A percentile compares a stretch with the other conserved stretches of the same genome.
Evolutionary conservation across 2,888 invertebrate genomes (phyloP).

Genomic region (Rhagonycha lutea): DNA sequence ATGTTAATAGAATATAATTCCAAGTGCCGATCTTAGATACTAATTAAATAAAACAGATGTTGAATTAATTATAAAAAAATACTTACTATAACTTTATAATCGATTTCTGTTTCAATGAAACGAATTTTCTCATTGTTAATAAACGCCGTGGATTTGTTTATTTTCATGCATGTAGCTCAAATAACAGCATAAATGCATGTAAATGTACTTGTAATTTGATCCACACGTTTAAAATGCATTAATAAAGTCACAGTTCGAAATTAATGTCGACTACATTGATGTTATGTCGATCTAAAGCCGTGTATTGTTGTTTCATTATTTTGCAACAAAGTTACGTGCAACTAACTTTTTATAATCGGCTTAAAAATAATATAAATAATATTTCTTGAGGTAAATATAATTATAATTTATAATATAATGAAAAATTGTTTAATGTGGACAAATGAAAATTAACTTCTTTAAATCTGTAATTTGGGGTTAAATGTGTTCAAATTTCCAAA

Average conservation of each 20-base stretch:
- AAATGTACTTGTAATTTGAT: conserved; percentile 22
- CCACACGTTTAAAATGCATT: conserved; percentile 12
- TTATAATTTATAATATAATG: not conserved
- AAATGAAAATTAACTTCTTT: too few relatives aligned
- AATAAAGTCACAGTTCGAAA: conserved; percentile 10
- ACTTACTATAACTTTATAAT: not conserved
- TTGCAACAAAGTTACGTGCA: conserved; percentile 41
- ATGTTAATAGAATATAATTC: not conserved
- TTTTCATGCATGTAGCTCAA: not conserved
- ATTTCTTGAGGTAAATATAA: conserved; percentile 38
- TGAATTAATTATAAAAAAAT: not conserved
- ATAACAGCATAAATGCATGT: conserved; percentile 5
- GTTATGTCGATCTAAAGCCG: conserved; percentile 18
- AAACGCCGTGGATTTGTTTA: not conserved
- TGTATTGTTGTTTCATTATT: conserved; percentile 14
- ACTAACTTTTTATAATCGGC: conserved; percentile 41
- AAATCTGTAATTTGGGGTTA: too few relatives aligned
- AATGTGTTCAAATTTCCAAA: too few relatives aligned
- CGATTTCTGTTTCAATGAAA: not conserved
- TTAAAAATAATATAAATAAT: conserved; percentile 40
- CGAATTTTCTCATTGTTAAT: not conserved
- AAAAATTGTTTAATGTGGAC: too few relatives aligned
- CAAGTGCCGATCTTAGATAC: not conserved
- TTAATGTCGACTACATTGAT: conserved; percentile 17
- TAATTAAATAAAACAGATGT: not conserved